Evolutionary conservation across 2,113 vertebrate genomes (phyloP).

Genomic region (Chloropsis cyanopogon): DNA sequence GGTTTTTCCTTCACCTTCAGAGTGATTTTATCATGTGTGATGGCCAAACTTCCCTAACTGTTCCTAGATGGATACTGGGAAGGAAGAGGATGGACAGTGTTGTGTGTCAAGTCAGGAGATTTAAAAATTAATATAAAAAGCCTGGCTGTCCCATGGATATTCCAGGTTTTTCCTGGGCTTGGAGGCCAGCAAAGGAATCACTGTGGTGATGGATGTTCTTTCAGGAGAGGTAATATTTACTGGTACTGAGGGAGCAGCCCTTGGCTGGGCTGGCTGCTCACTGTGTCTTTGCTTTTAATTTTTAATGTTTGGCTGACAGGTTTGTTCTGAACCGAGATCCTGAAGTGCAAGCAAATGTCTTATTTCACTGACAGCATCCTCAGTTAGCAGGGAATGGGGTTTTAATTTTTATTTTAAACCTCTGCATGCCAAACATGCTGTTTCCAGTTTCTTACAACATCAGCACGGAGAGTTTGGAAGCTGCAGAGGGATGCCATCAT

Average conservation of each 20-base stretch:
- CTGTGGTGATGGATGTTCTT: not conserved
- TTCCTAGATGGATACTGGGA: not conserved
- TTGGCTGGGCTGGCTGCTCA: not conserved
- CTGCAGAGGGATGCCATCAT: not conserved
- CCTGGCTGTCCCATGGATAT: not conserved
- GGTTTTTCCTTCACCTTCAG: rapidly evolving
- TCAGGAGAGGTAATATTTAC: not conserved
- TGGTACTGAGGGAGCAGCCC: not conserved
- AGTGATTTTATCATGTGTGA: not conserved
- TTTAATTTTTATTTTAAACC: not conserved
- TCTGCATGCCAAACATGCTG: not conserved
- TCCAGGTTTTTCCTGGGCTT: not conserved
- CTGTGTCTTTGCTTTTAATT: not conserved
- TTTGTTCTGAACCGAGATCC: not conserved
- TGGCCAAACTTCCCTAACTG: rapidly evolving
- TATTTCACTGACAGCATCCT: not conserved
- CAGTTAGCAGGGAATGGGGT: not conserved
- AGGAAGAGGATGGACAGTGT: not conserved
- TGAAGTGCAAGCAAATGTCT: not conserved
- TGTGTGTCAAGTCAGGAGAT: not conserved
- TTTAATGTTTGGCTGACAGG: not conserved
- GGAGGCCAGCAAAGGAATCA: not conserved
- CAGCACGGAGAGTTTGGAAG: not conserved
- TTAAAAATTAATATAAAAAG: not conserved
- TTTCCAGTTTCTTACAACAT: not conserved